Evolutionary conservation across 2,888 invertebrate species (phyloP).

Genomic region (Acanthacorydalis orientalis): DNA sequence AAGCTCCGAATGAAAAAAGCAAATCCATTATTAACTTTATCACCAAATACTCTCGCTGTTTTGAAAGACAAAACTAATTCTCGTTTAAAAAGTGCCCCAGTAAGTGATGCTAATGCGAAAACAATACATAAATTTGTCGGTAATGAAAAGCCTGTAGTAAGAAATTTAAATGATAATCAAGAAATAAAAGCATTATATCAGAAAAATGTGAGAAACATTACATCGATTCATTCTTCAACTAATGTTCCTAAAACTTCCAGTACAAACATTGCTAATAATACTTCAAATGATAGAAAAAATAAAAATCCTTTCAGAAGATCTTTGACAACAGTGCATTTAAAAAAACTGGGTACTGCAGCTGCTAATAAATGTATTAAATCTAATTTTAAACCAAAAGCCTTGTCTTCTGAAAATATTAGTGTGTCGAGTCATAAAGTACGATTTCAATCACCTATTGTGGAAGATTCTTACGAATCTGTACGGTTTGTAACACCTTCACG

Average conservation of each 20-base stretch:
- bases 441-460: slow-evolving; percentile 19
- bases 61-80: neutral
- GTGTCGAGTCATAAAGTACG: neutral
- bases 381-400: slow-evolving; percentile 26
- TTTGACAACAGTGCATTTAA: slow-evolving; percentile 32
- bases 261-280: neutral
- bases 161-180: neutral
- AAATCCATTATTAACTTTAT: slow-evolving; percentile 10
- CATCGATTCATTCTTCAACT: neutral
- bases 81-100: slow-evolving; percentile 9
- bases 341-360: slow-evolving; percentile 24
- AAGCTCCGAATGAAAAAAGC: slow-evolving; percentile 11
- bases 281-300: neutral
- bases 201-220: neutral
- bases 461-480: slow-evolving; percentile 20
- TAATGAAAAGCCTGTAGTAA: too few relatives aligned
- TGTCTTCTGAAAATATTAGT: slow-evolving; percentile 26
- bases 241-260: neutral
- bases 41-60: neutral
- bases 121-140: too few relatives aligned
- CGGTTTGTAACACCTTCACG: slow-evolving; percentile 18
- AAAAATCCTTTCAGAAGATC: slow-evolving; percentile 20
- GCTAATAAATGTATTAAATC: slow-evolving; percentile 15
- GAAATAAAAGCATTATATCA: neutral
- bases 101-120: too few relatives aligned